Base-by-base conservation (phyloP, 2,888 invertebrate genomes). In the Heliothis peltigera region DNA sequence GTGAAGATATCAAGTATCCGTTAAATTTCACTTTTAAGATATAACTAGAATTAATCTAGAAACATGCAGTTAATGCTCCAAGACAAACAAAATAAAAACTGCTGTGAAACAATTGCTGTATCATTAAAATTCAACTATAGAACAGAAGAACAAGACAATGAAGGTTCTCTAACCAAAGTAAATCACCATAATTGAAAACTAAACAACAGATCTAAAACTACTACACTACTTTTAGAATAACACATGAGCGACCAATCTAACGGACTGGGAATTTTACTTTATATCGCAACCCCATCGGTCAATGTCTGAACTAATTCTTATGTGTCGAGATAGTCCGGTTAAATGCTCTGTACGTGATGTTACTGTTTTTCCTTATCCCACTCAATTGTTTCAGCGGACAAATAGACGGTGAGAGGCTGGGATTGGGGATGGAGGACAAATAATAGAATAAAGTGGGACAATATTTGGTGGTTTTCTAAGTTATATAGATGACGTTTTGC, bases 341-440 rank as follows among this genome's bases (percentile, higher is more conserved):
- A 80, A 79, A 72, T 68, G 72, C 42, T 72, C 12, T 54, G 67
- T 65, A 62, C 74, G 74, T 59, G 68, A 63, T 84, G 85, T 80
- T 84, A 82, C 82, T 86, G 86, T 89, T 91, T 91, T 91, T 90
- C 89, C 84, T 83, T 75, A 77, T 70, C 67, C 56, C 55, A 58
- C 70, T 68, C 86, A 84, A 89, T 88, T 89, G 87, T 89, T 89
- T 87, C 84, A 86, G 84, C 85, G 88, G 87, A 89, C 90, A 90
- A 90, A 90, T 88, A 90, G 89, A 88, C 87, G 84, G 81, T 66
- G 55, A 77, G 72, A 83, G 84, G 84, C 76, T 81, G 68, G 80
- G 81, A 84, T 60, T 64, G 84, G 84, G 84, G 55, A 48, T 59
- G 15, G 6, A 21, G 54, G 64, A 48, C 56, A 69, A 52, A 51